Evolutionary conservation across 2,888 invertebrate species (phyloP), one percentile per base, ranked within the genome.

Genomic region (Imbricaverruca yamaguchii): DNA sequence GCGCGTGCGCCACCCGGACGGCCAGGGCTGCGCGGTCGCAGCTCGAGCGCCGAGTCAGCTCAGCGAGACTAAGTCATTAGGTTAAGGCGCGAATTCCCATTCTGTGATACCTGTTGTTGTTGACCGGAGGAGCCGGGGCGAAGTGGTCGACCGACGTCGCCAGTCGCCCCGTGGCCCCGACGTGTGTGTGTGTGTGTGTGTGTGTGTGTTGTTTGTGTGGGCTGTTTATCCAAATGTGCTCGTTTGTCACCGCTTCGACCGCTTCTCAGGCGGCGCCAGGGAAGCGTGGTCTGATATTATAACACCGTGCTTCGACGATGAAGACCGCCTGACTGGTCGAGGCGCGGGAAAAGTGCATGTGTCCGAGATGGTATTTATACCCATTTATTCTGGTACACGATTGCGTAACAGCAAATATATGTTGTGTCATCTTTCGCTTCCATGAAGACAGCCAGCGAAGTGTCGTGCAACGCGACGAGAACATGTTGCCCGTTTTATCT

Each of bases 1-100:
- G 65, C 10, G 23, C 10, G 23, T 67, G 39, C 39, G 39, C 39
- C 4, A 4, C 39, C 39, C 39, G 39, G 39, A 39, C 39, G 39
- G 39, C 39, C 39, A 39, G 39, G 39, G 39, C 39, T 39, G 39
- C 21, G 77, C 56, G 10, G n/a, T 6, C 55, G n/a, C 53, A 77
- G 77, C 13, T 11, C 55, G n/a, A 12, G 11, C n/a, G 56, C 21
- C 55, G 56, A 77, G 77, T 69, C 69, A 69, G 69, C 69, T 69
- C 39, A 39, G 15, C 23, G 23, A 55, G 74, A 15, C 53, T 55
- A 55, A 74, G 74, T 74, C 74, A 74, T 74, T 79, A 79, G 79
- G 57, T 23, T 79, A 79, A 57, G 79, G 53, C 79, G 79, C 79
- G 79, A 79, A 79, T 79, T 57, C 57, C 79, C 79, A 79, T 25